Conservation (phyloP, 2,797 vertebrate species). For the Gallinago nigripennis region DNA sequence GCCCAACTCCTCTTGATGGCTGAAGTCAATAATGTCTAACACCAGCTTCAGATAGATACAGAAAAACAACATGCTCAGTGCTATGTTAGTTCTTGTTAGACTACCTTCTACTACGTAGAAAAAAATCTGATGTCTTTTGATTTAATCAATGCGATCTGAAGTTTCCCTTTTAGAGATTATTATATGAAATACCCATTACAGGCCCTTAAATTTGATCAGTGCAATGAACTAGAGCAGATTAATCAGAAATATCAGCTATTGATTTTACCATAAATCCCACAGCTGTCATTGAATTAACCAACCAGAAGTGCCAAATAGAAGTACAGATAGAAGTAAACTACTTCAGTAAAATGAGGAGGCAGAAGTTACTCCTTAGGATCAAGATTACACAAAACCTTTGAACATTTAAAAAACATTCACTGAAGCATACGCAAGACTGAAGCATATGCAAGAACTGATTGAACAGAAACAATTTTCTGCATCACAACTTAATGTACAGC, state of each 20-base stretch:
- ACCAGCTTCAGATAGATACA: neutral
- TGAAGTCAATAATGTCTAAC: neutral
- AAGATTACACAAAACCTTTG: neutral
- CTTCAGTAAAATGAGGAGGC: neutral
- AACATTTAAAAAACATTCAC: neutral
- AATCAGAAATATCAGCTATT: slow-evolving; percentile 37
- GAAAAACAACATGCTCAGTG: neutral
- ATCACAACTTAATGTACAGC: neutral
- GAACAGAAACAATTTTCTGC: neutral
- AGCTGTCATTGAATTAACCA: neutral
- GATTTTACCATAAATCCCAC: slow-evolving; percentile 27
- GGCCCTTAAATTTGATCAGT: slow-evolving; percentile 28
- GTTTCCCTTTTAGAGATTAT: neutral
- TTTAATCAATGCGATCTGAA: slow-evolving; percentile 28
- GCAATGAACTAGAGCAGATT: slow-evolving; percentile 1
- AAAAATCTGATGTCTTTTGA: neutral
- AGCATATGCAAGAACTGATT: neutral
- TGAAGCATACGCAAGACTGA: neutral
- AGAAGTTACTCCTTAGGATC: neutral
- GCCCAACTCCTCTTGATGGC: neutral
- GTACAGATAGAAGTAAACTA: slow-evolving; percentile 3
- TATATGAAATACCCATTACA: slow-evolving; percentile 19
- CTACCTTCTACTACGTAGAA: neutral
- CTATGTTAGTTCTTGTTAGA: neutral
- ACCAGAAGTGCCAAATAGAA: neutral